Base-by-base conservation (phyloP, 1,140 invertebrate genomes). In the Drosophila takahashii region DNA sequence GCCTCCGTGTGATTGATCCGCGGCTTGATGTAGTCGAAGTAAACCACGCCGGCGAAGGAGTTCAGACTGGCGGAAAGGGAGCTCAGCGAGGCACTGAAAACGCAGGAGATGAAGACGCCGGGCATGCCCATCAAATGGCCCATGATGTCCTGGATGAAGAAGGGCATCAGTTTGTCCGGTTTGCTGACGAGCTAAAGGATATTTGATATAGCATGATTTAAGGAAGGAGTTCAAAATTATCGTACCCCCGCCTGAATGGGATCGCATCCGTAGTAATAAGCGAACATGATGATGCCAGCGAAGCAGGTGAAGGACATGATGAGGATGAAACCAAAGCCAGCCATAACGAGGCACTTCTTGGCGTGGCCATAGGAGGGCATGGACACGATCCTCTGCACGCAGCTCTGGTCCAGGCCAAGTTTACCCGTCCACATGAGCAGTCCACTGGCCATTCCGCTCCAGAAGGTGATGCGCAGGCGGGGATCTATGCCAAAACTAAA, bases 201-300 rank as follows among this genome's bases (percentile, higher is more conserved):
- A 11, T 29, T 50, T 0, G 7, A 3, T 6, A 1, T 0, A 11
- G 11, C 4, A 37, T 29, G 4, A 32, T 5, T 0, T 0, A 7
- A 0, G 0, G 1, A 22, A 26, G 18, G 3, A 27, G 13, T 4
- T 10, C 4, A 15, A 15, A 2, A 37, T 13, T 37, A 18, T 62
- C 81, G 93, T 86, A 94, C 94, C 81, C 94, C 93, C 32, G 94
- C 93, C 27, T 93, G 91, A 32, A 96, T 91, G 0, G 96, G 96
- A 92, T 97, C 96, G 87, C 96, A 97, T 50, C 95, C 93, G 67
- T 94, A 92, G 91, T 96, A 97, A 26, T 94, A 93, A 2, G 95
- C 96, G 80, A 94, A 97, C 69, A 97, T 95, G 0, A 96, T 93
- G 32, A 97, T 93, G 11, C 96, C 96, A 36, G 93, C 94, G 60